Evolutionary conservation across 92 coral and sea anemone species (phyloP).

Genomic region (Parazoanthus atlanticus): DNA sequence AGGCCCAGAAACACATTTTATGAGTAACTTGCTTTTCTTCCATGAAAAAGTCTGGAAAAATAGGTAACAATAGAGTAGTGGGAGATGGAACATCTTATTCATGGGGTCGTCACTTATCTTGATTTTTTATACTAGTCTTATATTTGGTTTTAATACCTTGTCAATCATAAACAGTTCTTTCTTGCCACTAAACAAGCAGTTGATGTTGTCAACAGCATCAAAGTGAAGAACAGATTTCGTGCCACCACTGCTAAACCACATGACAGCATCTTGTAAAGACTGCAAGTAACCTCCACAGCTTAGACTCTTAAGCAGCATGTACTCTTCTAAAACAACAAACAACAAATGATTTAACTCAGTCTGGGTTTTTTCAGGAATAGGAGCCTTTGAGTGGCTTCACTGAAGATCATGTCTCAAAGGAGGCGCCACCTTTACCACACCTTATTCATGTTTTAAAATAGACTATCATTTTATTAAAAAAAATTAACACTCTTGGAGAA

Average conservation of each 20-base stretch:
- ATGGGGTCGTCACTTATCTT: no score
- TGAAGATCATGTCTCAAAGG: neutral
- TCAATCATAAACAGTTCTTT: constrained; percentile 89
- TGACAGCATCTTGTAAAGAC: constrained; percentile 89
- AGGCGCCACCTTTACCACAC: no score
- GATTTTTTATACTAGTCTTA: neutral
- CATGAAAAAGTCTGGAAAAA: no score
- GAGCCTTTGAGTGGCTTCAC: neutral
- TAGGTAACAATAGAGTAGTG: no score
- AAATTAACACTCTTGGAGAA: no score
- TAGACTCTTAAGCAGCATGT: constrained; percentile 75
- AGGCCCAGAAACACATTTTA: no score
- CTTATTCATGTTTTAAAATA: no score
- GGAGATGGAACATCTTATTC: no score
- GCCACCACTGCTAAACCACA: constrained; percentile 99
- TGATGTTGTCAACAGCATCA: constrained; percentile 96
- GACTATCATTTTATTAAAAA: no score
- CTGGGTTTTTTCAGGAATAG: neutral
- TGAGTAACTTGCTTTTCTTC: no score
- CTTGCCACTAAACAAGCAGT: constrained; percentile 94
- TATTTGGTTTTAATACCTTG: constrained; percentile 59
- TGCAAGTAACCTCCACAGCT: constrained; percentile 85
- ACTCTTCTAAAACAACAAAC: constrained; percentile 69
- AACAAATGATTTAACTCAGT: neutral
- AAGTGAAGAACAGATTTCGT: constrained; percentile 96